Evolutionary conservation across 2,797 vertebrate genomes (phyloP).

Genomic region (Enteromius viviparus): DNA sequence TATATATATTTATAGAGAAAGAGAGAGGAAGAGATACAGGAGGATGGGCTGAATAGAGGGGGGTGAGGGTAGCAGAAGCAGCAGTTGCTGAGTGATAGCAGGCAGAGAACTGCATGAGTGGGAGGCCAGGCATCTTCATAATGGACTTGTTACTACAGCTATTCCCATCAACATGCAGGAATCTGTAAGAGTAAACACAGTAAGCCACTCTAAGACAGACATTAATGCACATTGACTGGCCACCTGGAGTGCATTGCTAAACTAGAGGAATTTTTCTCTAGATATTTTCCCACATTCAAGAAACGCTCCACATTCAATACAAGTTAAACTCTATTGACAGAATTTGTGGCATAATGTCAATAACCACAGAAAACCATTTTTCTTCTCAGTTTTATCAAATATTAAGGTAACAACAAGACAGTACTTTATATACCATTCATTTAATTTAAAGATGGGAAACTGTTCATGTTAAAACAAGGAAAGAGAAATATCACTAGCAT

Average conservation of each 20-base stretch:
- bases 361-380: not conserved
- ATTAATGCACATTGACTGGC: slow-evolving; percentile 28
- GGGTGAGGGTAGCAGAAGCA: slow-evolving; percentile 9
- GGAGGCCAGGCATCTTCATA: slow-evolving; percentile 45
- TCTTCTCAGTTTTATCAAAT: not conserved
- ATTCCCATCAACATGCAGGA: slow-evolving; percentile 44
- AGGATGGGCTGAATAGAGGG: not conserved
- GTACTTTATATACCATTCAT: not conserved
- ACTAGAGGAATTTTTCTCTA: slow-evolving; percentile 9
- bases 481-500: not conserved
- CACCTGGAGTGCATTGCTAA: slow-evolving; percentile 17
- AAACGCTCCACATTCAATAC: not conserved
- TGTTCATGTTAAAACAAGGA: not conserved
- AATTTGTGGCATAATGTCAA: not conserved
- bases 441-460: not conserved
- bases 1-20: slow-evolving; percentile 40
- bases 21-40: not conserved
- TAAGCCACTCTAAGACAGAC: slow-evolving; percentile 10
- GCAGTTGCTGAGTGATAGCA: slow-evolving; percentile 43
- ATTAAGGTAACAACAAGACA: not conserved
- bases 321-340: not conserved
- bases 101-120: slow-evolving; percentile 47
- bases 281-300: not conserved
- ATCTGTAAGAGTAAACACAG: slow-evolving; percentile 20
- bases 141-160: slow-evolving; percentile 53